A percentile compares a stretch with the other conserved stretches of the same genome.
Conservation (phyloP, 2,797 vertebrate genomes). For the Hybognathus amarus region DNA sequence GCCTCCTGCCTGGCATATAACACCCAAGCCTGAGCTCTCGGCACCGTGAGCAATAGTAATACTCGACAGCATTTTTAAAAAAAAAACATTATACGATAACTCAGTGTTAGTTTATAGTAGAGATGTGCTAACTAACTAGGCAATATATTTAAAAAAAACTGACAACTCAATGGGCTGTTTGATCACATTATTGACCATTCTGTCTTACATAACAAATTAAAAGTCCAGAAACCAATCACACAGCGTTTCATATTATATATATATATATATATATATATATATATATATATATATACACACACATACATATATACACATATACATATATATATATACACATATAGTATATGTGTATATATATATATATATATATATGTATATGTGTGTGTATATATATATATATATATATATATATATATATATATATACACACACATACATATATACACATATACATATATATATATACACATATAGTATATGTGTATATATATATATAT, state of each 20-base stretch:
- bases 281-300: no score
- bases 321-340: no score
- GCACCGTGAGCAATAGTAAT: background rate
- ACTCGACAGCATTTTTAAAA: background rate
- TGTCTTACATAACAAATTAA: background rate
- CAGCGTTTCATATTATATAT: background rate
- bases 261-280: no score
- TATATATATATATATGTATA: no score
- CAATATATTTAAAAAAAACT: background rate
- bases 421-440: no score
- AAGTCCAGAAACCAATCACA: background rate
- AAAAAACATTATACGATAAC: background rate
- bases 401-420: no score
- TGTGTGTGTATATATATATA: no score
- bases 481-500: no score
- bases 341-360: no score
- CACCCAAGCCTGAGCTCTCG: slow-evolving; percentile 39
- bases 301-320: no score
- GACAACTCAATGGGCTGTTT: background rate
- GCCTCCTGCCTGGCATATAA: slow-evolving; percentile 38
- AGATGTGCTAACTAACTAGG: background rate
- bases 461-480: no score
- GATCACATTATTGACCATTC: background rate
- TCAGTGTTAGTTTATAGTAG: background rate
- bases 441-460: no score